These are phyloP conservation scores for Arctopsyche grandis DNA, from an alignment of 1,140 invertebrate genomes.

Conservation along the genomic window DNA sequence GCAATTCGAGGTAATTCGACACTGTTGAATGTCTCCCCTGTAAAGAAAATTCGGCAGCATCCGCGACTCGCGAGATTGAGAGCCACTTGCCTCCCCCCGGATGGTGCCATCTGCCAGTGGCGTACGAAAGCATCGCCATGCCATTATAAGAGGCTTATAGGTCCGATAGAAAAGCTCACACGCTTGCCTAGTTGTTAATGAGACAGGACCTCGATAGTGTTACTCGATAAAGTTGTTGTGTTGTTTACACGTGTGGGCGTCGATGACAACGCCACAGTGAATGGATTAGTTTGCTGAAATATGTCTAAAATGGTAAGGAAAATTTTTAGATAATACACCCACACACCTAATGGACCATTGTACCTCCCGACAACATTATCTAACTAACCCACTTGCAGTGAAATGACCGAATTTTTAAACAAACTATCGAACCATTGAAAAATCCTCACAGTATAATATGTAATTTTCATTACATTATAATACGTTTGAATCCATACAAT, in stretches of 20 bases:
- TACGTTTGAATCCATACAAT: no score
- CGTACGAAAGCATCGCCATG: background rate
- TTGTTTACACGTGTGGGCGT: background rate
- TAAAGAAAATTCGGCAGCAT: no score
- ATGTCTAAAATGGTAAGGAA: conserved; percentile 37
- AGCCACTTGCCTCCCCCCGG: background rate
- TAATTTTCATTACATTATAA: no score
- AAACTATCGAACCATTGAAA: background rate
- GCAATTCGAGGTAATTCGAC: no score
- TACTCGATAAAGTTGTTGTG: background rate
- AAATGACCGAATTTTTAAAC: background rate
- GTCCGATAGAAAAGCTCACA: conserved; percentile 36
- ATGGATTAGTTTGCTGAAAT: conserved; percentile 28
- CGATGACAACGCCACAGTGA: background rate
- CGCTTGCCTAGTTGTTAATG: conserved; percentile 37
- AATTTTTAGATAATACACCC: background rate
- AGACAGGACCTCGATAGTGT: conserved; percentile 36
- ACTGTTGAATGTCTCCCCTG: no score
- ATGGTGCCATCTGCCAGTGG: conserved; percentile 17
- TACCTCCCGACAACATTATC: background rate
- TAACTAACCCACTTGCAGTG: background rate
- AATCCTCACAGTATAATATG: no score
- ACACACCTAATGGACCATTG: background rate
- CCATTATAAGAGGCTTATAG: conserved; percentile 41
- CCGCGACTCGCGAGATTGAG: conserved; percentile 10